phyloP scores from a whole-genome alignment of 2,113 vertebrate genomes.

The Lophius piscatorius region DNA sequence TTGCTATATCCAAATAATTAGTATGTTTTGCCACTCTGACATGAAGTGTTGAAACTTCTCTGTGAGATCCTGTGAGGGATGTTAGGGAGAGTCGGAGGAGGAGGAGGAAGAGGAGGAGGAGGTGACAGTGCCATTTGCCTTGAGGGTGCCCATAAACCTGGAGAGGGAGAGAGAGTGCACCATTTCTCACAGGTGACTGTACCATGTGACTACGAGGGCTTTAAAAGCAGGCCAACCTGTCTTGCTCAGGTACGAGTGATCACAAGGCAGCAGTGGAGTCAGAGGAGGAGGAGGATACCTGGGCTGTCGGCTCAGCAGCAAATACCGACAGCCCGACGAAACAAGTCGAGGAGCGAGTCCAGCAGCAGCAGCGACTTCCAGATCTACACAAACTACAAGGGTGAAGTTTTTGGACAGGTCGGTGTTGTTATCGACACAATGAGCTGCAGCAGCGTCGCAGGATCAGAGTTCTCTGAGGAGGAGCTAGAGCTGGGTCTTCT shows the following conservation, averaged over 20 bases:
- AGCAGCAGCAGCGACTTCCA: neutral
- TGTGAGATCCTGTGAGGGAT: conserved; percentile 55
- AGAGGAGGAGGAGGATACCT: conserved; percentile 51
- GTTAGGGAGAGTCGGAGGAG: conserved; percentile 66
- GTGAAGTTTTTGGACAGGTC: no score
- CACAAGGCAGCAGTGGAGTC: conserved; percentile 60
- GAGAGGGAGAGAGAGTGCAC: conserved; percentile 67
- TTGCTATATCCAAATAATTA: conserved; percentile 29
- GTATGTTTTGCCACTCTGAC: conserved; percentile 44
- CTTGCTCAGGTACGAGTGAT: conserved; percentile 69
- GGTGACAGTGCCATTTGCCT: conserved; percentile 76
- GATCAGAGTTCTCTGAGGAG: conserved; percentile 76
- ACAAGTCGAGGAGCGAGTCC: conserved; percentile 5
- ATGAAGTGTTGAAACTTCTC: conserved; percentile 51
- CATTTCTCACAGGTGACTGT: conserved; percentile 74
- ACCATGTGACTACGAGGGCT: conserved; percentile 74
- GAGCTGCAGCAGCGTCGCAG: conserved; percentile 74
- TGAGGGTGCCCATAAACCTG: conserved; percentile 71
- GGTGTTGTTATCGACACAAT: conserved; percentile 34
- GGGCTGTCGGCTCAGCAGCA: conserved; percentile 64
- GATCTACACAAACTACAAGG: neutral
- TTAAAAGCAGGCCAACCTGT: conserved; percentile 76
- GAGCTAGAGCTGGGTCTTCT: conserved; percentile 69
- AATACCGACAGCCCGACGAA: conserved; percentile 61
- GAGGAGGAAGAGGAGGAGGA: conserved; percentile 56